phyloP scores from a whole-genome alignment of 2,888 invertebrate species.

The Argyresthia albistria region DNA sequence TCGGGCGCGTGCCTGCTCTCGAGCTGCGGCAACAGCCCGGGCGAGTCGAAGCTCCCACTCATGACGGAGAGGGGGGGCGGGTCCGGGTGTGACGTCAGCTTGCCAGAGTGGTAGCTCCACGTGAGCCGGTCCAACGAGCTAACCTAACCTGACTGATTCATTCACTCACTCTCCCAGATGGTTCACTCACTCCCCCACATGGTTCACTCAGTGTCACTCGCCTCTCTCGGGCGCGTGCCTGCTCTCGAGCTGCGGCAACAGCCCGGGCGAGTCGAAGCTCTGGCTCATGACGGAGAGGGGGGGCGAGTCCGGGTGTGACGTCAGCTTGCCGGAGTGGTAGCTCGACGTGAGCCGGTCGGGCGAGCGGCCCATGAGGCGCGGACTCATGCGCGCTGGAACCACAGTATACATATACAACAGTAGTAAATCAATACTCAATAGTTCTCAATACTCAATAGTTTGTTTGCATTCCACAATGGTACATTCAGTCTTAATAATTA shows the following conservation, averaged over 20 bases:
- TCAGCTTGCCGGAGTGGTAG: slow-evolving; percentile 66
- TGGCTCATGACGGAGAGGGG: slow-evolving; percentile 34
- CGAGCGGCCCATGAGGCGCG: slow-evolving; percentile 65
- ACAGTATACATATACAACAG: not conserved
- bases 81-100: slow-evolving; percentile 6
- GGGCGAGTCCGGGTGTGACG: slow-evolving; percentile 2
- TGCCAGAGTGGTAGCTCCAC: slow-evolving; percentile 76
- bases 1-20: not conserved
- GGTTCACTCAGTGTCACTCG: too few species aligned
- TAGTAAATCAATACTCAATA: not conserved
- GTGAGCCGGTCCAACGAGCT: slow-evolving; percentile 82
- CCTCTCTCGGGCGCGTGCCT: not conserved
- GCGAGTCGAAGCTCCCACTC: slow-evolving; percentile 50
- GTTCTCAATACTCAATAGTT: too few species aligned
- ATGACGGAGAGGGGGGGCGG: slow-evolving; percentile 21
- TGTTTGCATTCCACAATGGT: too few species aligned
- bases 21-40: not conserved
- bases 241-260: not conserved
- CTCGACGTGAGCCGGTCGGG: slow-evolving; percentile 83
- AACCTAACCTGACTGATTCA: slow-evolving; percentile 47
- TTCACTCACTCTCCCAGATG: too few species aligned
- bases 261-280: slow-evolving; percentile 37
- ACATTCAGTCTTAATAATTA: not conserved
- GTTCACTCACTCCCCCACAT: too few species aligned
- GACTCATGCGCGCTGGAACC: slow-evolving; percentile 35